Percentiles rank a stretch among this genome's conserved stretches.
phyloP scores from a whole-genome alignment of 2,113 vertebrate species.

The Antechinus stuartii region DNA sequence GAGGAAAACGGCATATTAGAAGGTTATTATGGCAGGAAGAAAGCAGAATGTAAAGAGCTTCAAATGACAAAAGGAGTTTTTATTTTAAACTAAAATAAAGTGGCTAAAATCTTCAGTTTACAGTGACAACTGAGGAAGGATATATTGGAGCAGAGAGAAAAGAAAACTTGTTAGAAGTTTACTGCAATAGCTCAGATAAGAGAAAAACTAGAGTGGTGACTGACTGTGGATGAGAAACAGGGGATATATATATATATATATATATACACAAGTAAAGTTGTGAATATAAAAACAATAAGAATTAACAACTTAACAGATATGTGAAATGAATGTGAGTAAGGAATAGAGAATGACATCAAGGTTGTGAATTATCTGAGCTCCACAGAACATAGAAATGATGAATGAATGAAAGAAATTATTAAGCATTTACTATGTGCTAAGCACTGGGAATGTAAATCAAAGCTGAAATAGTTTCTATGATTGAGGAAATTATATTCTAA shows the following conservation, averaged over 20 bases:
- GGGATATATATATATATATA: no score
- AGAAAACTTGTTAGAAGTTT: not conserved
- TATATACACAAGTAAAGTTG: not conserved
- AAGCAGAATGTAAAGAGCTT: not conserved
- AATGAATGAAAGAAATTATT: not conserved
- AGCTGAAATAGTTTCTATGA: not conserved
- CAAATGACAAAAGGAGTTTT: not conserved
- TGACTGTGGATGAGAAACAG: not conserved
- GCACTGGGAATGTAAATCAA: not conserved
- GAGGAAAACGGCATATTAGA: not conserved
- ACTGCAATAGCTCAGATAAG: not conserved
- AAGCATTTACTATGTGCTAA: not conserved
- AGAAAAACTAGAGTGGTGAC: not conserved
- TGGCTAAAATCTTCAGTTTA: not conserved
- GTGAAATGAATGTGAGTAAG: not conserved
- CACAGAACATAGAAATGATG: not conserved
- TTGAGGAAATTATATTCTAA: not conserved
- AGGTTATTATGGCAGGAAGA: not conserved
- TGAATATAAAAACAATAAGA: not conserved
- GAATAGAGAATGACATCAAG: not conserved
- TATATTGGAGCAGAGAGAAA: not conserved
- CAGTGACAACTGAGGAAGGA: not conserved
- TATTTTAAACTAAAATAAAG: not conserved
- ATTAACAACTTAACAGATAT: not conserved
- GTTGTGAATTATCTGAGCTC: not conserved